Conservation (phyloP, 2,113 vertebrate species). For the mouse (Mus musculus) region DNA sequence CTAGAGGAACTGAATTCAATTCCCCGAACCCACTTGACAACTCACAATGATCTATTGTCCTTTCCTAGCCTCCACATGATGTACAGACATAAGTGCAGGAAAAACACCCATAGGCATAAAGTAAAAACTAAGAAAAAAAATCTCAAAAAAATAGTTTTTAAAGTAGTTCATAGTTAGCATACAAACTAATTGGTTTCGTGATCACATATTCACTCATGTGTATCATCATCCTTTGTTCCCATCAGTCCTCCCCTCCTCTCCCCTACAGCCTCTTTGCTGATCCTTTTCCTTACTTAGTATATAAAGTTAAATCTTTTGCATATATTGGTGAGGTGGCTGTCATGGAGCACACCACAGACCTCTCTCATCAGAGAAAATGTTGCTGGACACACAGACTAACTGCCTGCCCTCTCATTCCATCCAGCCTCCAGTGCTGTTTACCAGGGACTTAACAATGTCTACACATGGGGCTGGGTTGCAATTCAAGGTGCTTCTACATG, state of each 20-base stretch:
- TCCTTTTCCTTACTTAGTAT: neutral
- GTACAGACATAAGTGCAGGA: neutral
- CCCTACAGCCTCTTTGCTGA: neutral
- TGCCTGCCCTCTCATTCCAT: too few species aligned
- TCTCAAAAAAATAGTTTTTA: neutral
- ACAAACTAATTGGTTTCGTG: neutral
- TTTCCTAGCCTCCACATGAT: neutral
- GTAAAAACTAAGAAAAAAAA: neutral
- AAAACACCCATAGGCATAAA: neutral
- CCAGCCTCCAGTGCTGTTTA: too few species aligned
- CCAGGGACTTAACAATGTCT: neutral
- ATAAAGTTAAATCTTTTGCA: neutral
- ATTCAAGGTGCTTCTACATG: neutral
- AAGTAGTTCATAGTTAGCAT: neutral
- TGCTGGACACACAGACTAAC: neutral
- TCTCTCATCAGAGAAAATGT: neutral
- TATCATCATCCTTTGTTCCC: neutral
- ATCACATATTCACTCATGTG: neutral
- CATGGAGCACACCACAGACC: neutral
- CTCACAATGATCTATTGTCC: neutral
- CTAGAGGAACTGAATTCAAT: neutral
- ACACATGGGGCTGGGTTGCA: neutral
- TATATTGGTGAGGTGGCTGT: neutral
- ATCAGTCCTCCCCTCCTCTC: neutral
- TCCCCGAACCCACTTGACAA: neutral